Conservation (phyloP, 2,888 invertebrate species). For the Alloscopus bannaensis region DNA sequence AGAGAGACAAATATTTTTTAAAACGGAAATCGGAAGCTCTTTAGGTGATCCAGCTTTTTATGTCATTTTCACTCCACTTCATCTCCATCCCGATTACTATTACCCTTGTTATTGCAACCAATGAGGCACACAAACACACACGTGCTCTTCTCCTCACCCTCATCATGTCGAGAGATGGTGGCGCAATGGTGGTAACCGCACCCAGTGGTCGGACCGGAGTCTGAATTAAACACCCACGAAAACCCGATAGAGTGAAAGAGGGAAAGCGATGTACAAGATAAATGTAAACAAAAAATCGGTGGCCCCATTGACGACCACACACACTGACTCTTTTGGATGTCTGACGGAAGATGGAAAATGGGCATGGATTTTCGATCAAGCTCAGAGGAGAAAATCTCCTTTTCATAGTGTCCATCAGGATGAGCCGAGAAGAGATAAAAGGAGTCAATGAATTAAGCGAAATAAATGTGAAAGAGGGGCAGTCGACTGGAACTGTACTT, state of each 20-base stretch:
- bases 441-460: background rate
- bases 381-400: background rate
- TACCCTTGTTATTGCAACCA: background rate
- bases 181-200: too few species aligned
- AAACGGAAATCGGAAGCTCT: background rate
- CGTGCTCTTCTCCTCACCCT: background rate
- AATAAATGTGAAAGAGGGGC: slow-evolving; percentile 25
- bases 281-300: slow-evolving; percentile 9
- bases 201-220: background rate
- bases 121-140: too few species aligned
- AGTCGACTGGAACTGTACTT: slow-evolving; percentile 14
- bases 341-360: background rate
- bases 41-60: background rate
- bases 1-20: background rate
- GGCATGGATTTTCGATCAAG: background rate
- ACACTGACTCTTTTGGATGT: background rate
- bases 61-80: background rate
- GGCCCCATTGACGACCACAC: background rate
- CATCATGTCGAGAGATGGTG: too few species aligned
- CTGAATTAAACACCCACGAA: background rate
- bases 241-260: too few species aligned
- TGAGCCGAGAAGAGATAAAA: background rate
- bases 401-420: slow-evolving; percentile 2
- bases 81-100: background rate
- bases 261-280: background rate